phyloP scores from a whole-genome alignment of 2,888 invertebrate species.

The Drosophila longiperda region DNA sequence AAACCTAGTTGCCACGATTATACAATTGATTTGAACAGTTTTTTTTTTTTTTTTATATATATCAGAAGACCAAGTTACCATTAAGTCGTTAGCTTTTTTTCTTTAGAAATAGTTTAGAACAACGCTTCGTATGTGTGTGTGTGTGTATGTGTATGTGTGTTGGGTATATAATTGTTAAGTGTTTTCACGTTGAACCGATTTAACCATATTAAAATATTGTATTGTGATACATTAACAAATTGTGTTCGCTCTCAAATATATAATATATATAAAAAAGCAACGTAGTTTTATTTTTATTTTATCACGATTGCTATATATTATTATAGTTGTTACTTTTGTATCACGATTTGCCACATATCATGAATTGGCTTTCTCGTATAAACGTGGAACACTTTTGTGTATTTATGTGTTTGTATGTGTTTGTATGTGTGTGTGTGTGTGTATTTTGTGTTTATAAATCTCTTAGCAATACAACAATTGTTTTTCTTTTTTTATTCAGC shows the following conservation, averaged over 20 bases:
- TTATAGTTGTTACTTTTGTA: neutral
- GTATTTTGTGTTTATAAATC: slow-evolving; percentile 7
- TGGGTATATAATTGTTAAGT: slow-evolving; percentile 7
- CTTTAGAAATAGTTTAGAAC: slow-evolving; percentile 68
- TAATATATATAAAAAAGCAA: neutral
- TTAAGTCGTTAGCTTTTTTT: slow-evolving; percentile 75
- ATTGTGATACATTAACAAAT: neutral
- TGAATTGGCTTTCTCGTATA: neutral
- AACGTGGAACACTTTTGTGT: slow-evolving; percentile 7
- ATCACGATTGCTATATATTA: neutral
- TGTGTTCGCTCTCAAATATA: neutral
- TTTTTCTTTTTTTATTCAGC: slow-evolving; percentile 26
- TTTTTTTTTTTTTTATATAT: slow-evolving; percentile 1
- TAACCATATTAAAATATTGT: slow-evolving; percentile 6
- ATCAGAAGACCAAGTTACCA: slow-evolving; percentile 76
- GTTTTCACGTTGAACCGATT: slow-evolving; percentile 5
- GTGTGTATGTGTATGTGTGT: slow-evolving; percentile 28
- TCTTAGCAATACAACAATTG: slow-evolving; percentile 35
- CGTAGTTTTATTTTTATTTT: neutral
- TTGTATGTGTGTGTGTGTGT: neutral
- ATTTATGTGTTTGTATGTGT: neutral
- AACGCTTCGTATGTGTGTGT: slow-evolving; percentile 35
- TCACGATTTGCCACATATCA: slow-evolving; percentile 7
- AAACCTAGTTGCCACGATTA: slow-evolving; percentile 50
- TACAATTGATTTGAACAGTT: slow-evolving; percentile 43